These are phyloP conservation scores for Phaenicophaeus curvirostris DNA, from an alignment of 2,797 vertebrate species.

Conservation along the genomic window DNA sequence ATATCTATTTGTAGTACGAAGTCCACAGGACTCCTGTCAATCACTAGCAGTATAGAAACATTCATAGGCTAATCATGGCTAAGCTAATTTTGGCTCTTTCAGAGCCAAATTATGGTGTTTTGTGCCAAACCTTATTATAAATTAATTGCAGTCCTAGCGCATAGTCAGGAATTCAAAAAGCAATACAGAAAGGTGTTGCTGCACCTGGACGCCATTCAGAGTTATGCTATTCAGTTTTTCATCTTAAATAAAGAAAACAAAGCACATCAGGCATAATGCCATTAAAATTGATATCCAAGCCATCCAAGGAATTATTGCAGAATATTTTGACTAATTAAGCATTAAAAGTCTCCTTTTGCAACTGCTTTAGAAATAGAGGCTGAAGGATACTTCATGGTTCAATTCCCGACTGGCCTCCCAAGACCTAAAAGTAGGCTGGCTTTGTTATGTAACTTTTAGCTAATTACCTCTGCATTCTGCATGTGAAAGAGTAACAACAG, in stretches of 20 bases:
- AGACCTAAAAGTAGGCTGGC: background rate
- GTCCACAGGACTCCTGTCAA: constrained; percentile 44
- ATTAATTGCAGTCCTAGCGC: constrained; percentile 53
- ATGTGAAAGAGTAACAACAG: background rate
- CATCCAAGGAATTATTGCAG: background rate
- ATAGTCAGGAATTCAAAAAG: constrained; percentile 45
- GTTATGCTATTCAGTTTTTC: background rate
- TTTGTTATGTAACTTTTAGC: background rate
- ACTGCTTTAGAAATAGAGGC: background rate
- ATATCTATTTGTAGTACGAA: constrained; percentile 6
- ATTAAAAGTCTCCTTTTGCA: background rate
- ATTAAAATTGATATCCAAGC: constrained; percentile 18
- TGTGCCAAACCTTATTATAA: constrained; percentile 62
- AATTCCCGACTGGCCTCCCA: background rate
- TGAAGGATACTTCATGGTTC: background rate
- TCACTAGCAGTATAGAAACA: constrained; percentile 38
- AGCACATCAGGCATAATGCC: background rate
- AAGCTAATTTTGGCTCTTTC: constrained; percentile 62
- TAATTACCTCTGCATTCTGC: background rate
- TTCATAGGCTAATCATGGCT: constrained; percentile 64
- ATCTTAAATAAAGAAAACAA: constrained; percentile 10
- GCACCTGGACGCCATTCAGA: constrained; percentile 66
- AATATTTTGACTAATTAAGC: background rate
- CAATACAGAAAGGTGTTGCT: constrained; percentile 58
- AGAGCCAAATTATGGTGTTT: constrained; percentile 49